Evolutionary conservation across 2,113 vertebrate genomes (phyloP).

Genomic region (Charina bottae): DNA sequence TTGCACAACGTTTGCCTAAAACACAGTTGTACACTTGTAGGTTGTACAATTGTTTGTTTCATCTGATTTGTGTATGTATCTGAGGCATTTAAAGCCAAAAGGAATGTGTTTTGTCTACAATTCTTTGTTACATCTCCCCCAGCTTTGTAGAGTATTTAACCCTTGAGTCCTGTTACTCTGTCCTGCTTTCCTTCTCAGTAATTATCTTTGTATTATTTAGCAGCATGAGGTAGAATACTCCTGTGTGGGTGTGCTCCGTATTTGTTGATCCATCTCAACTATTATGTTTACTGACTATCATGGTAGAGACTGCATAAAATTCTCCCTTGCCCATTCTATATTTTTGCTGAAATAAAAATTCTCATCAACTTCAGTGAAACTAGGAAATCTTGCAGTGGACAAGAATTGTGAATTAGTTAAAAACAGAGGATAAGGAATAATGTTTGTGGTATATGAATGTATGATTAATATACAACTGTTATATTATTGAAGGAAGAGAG

Average conservation of each 20-base stretch:
- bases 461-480: background rate
- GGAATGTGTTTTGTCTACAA: fast-evolving
- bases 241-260: background rate
- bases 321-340: background rate
- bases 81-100: background rate
- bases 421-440: background rate
- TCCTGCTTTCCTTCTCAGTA: background rate
- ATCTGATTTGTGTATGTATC: no score
- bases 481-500: background rate
- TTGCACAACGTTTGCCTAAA: no score
- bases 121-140: background rate
- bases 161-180: background rate
- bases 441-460: background rate
- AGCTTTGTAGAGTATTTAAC: background rate
- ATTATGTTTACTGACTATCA: background rate
- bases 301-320: background rate
- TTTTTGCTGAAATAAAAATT: background rate
- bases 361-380: background rate
- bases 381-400: background rate
- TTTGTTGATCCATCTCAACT: background rate
- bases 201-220: background rate
- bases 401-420: background rate
- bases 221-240: background rate
- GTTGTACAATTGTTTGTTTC: no score
- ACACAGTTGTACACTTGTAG: no score